These are phyloP conservation scores for Pyrocephalus nanus DNA, from an alignment of 2,797 vertebrate species.

Conservation along the genomic window DNA sequence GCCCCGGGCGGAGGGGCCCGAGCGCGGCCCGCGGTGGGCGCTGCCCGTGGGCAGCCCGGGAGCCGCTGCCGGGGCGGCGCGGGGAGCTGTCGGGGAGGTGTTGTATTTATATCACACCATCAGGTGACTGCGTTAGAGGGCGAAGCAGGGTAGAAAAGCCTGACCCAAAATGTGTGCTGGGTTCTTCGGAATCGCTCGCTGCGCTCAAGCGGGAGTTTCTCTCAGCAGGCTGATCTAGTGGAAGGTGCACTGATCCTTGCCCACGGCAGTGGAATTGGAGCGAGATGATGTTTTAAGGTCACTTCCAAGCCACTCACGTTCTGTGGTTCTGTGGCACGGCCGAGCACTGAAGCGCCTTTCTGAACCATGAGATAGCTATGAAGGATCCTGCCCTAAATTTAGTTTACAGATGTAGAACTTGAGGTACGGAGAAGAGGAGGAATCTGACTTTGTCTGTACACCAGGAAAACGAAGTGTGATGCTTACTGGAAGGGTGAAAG, in stretches of 20 bases:
- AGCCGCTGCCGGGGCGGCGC: not conserved
- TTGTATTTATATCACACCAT: not conserved
- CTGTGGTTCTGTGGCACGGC: not conserved
- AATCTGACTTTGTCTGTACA: not conserved
- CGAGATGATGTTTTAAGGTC: not conserved
- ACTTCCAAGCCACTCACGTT: rapidly evolving
- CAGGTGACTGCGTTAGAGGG: not conserved
- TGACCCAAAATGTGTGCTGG: not conserved
- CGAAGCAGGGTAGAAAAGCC: not conserved
- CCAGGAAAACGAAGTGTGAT: rapidly evolving
- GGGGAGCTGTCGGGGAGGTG: not conserved
- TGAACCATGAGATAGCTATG: not conserved
- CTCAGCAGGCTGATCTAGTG: not conserved
- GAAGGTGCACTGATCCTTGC: not conserved
- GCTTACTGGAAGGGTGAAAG: not conserved
- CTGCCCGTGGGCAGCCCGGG: not conserved
- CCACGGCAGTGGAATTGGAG: not conserved
- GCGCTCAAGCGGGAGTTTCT: rapidly evolving
- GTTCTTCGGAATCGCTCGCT: not conserved
- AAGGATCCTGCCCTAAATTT: not conserved
- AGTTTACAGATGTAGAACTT: not conserved
- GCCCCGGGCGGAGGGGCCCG: not conserved
- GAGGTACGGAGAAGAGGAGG: not conserved
- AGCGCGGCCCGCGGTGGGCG: not conserved
- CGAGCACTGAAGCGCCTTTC: no score